A percentile compares a stretch with the other conserved stretches of the same genome.
These are phyloP conservation scores for Teleopsis dalmanni DNA, from an alignment of 1,140 invertebrate genomes.

Conservation along the genomic window DNA sequence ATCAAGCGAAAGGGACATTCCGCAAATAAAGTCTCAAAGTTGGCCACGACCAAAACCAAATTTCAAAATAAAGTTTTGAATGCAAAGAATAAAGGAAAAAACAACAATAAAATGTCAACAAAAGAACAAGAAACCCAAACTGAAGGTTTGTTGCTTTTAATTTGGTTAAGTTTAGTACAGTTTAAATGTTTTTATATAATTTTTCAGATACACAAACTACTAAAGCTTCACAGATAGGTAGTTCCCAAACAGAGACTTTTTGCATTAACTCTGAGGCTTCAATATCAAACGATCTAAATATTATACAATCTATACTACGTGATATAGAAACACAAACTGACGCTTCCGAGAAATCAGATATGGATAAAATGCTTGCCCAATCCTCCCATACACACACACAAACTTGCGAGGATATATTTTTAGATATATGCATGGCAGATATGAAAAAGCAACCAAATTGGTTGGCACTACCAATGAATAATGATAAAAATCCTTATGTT, in stretches of 20 bases:
- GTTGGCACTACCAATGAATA: conserved; percentile 16
- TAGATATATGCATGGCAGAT: conserved; percentile 44
- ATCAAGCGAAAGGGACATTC: conserved; percentile 50
- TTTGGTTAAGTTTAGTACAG: no score
- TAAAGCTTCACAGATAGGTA: no score
- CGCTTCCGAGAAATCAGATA: no score
- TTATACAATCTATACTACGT: not conserved
- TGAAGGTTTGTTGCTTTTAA: not conserved
- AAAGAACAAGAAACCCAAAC: not conserved
- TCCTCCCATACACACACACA: conserved; percentile 53
- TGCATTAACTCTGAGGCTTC: no score
- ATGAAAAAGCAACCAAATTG: conserved; percentile 54
- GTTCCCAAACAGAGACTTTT: no score
- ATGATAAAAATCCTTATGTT: not conserved
- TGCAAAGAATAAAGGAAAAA: not conserved
- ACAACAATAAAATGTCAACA: not conserved
- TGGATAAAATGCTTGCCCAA: conserved; percentile 39
- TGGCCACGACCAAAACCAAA: not conserved
- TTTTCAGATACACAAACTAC: no score
- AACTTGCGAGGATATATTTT: conserved; percentile 50
- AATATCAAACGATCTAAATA: not conserved
- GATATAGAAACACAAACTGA: conserved; percentile 48
- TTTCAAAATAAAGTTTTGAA: not conserved
- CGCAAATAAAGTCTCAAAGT: no score
- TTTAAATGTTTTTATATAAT: no score